Conservation (phyloP, 2,113 vertebrate species). For the Myrmophylax atrothorax region DNA sequence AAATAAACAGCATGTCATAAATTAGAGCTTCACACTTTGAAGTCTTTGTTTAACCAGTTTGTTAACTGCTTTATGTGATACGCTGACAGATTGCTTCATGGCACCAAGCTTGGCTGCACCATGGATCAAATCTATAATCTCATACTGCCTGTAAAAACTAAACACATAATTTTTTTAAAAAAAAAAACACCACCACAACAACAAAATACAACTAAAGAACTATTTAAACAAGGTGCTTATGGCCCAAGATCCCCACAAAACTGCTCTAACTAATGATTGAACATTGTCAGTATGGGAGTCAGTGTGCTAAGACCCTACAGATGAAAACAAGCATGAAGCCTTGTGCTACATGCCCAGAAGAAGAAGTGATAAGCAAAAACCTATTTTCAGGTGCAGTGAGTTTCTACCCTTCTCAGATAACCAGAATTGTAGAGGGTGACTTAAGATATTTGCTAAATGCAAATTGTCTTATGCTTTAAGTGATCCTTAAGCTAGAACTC, state of each 20-base stretch:
- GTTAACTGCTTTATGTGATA: constrained; percentile 21
- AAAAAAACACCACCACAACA: too few species aligned
- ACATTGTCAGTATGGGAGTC: neutral
- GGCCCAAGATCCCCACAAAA: neutral
- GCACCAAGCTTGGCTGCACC: neutral
- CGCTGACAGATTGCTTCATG: neutral
- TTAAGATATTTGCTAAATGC: neutral
- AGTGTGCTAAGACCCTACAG: neutral
- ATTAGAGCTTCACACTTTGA: constrained; percentile 45
- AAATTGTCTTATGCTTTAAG: neutral
- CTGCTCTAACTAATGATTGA: neutral
- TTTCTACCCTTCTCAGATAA: neutral
- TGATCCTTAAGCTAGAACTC: neutral
- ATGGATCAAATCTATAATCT: neutral
- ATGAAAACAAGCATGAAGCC: neutral
- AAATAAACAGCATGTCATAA: constrained; percentile 31
- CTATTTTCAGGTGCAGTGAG: neutral
- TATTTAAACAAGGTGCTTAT: neutral
- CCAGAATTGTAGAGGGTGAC: neutral
- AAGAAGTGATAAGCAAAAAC: neutral
- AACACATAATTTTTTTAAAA: neutral
- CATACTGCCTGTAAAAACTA: neutral
- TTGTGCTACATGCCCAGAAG: neutral
- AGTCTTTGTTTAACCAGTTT: constrained; percentile 43
- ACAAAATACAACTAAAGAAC: neutral